Percentiles rank a stretch among this genome's conserved stretches.
These are phyloP conservation scores for Heliconius hewitsoni DNA, from an alignment of 1,140 invertebrate species.

Conservation along the genomic window DNA sequence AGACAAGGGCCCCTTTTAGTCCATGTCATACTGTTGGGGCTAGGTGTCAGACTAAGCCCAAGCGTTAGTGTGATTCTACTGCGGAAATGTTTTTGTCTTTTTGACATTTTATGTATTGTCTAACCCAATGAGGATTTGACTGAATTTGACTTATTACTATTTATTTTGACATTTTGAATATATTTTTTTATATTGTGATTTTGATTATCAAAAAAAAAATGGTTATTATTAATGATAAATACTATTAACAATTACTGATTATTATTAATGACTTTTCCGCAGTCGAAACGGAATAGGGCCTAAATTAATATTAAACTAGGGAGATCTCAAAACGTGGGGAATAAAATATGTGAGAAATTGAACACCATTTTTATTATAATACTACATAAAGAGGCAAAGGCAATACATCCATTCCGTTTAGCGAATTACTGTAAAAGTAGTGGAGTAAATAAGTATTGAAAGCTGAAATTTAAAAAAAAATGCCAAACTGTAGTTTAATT, in stretches of 20 bases:
- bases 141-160: too few species aligned
- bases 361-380: background rate
- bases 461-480: background rate
- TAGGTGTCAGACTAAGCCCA: too few species aligned
- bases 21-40: too few species aligned
- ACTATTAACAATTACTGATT: background rate
- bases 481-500: slow-evolving; percentile 1
- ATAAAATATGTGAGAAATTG: background rate
- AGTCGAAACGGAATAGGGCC: background rate
- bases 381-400: background rate
- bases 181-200: background rate
- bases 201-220: background rate
- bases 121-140: too few species aligned
- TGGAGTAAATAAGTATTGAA: background rate
- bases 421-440: slow-evolving; percentile 9
- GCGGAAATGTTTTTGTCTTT: too few species aligned
- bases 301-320: slow-evolving; percentile 2
- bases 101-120: too few species aligned
- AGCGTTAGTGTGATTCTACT: too few species aligned
- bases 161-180: too few species aligned
- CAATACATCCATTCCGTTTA: slow-evolving; percentile 2
- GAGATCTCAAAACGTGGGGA: background rate
- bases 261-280: background rate
- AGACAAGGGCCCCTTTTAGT: too few species aligned
- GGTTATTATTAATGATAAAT: background rate